Percentiles rank a stretch among this genome's conserved stretches.
Evolutionary conservation across 2,888 invertebrate species (phyloP).

Genomic region (Nymphalis urticae): DNA sequence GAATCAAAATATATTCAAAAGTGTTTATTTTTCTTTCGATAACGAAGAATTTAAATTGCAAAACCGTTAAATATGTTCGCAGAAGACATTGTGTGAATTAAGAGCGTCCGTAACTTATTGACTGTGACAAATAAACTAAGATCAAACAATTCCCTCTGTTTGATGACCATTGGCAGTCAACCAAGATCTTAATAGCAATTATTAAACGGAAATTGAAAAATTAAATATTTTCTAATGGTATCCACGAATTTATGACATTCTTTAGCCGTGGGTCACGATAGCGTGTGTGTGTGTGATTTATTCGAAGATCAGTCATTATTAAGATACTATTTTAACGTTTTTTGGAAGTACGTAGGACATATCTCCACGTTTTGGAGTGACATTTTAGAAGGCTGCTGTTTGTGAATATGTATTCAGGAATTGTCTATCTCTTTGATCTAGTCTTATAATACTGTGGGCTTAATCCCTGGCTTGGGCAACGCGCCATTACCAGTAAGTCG

Average conservation of each 20-base stretch:
- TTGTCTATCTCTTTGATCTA: too few species aligned
- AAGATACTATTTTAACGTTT: not conserved
- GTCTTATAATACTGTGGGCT: too few species aligned
- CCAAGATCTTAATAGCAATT: conserved; percentile 49
- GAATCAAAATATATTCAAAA: too few species aligned
- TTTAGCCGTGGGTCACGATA: conserved; percentile 20
- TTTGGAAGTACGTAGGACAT: too few species aligned
- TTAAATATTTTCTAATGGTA: conserved; percentile 49
- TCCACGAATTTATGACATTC: conserved; percentile 25
- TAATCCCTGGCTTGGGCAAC: too few species aligned
- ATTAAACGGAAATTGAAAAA: conserved; percentile 49
- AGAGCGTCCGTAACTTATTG: conserved; percentile 28
- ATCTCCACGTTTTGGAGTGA: too few species aligned
- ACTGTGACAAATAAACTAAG: conserved; percentile 28
- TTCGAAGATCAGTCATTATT: not conserved
- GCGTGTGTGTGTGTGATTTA: conserved; percentile 17
- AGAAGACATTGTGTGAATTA: not conserved
- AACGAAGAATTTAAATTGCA: not conserved
- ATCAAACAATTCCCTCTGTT: conserved; percentile 34
- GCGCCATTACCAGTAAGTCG: too few species aligned
- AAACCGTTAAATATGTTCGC: conserved; percentile 1
- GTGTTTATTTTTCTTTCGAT: too few species aligned
- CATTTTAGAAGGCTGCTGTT: too few species aligned
- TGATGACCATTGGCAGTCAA: conserved; percentile 53
- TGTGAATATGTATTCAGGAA: too few species aligned